Base-by-base conservation (phyloP, 2,797 vertebrate genomes). In the Novumbra hubbsi region DNA sequence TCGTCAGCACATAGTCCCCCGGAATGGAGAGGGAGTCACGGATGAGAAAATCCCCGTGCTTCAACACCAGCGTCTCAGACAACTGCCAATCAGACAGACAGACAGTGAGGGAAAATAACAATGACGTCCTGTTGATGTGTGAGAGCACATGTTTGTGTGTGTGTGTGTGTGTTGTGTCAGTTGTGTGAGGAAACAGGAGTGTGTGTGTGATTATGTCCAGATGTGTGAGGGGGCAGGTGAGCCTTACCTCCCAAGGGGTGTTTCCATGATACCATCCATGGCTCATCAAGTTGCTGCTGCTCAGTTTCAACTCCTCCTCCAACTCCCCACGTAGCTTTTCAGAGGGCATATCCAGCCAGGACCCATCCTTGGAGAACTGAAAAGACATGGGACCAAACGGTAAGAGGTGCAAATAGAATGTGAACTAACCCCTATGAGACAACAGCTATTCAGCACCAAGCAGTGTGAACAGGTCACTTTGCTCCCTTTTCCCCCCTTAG, bases 301-400 rank as follows among this genome's bases (percentile, higher is more conserved):
- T 96, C 75, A 96, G 92, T 79, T 95, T 96, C 82, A 98, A 92
- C 76, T 98, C 97, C 78, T 96, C 95, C 87, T 98, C 96, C 82
- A 98, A 84, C 80, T 97, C 95, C 79, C 95, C 96, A 87, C 91
- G 95, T 83, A 96, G 91, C 16, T 94, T 94, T 83, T 97, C 96
- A 0, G 96, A 92, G 0, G 95, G 93, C 0, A 93, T 92, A 75
- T 97, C 96, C 0, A 96, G 81, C 84, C 96, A 96, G 82, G 96
- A 96, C 83, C 94, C 95, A 82, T 96, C 96, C 87, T 95, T 98
- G 81, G 95, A 97, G 91, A 98, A 98, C 96, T 98, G 89, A 0
- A 87, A 81, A 45, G 70, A 17, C 83, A 87, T 86, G 74, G 81
- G 77, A 81, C 27, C 14, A 0, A 15, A 48, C 1, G 17, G 11